phyloP scores from a whole-genome alignment of 1,140 invertebrate genomes.

The Drosophila nasuta region DNA sequence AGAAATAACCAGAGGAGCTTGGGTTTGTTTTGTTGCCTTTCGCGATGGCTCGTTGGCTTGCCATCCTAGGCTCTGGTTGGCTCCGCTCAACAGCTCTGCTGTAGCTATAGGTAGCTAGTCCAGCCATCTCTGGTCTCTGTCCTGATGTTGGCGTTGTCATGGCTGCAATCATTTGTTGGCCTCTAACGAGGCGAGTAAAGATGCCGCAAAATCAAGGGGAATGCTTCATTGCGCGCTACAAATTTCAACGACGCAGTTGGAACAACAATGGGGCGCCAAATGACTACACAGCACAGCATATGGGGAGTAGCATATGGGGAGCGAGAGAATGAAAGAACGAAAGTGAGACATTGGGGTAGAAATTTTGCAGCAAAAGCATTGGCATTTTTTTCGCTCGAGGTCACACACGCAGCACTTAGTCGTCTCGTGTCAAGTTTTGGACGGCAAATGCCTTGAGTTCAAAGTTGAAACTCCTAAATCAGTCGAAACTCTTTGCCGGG shows the following conservation, averaged over 20 bases:
- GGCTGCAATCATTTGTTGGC: constrained; percentile 76
- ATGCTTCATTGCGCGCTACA: constrained; percentile 83
- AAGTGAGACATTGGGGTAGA: neutral
- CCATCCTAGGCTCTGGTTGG: neutral
- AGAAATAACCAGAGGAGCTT: constrained; percentile 24
- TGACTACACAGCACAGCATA: constrained; percentile 10
- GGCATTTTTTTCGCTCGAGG: constrained; percentile 80
- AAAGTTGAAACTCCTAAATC: constrained; percentile 64
- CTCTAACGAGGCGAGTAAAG: constrained; percentile 83
- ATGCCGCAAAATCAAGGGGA: constrained; percentile 83
- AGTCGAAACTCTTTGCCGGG: constrained; percentile 41
- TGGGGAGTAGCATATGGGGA: constrained; percentile 1
- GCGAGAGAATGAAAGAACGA: constrained; percentile 2
- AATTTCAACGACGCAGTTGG: constrained; percentile 80
- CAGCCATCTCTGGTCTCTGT: constrained; percentile 10
- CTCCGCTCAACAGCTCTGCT: neutral
- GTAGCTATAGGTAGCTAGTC: neutral
- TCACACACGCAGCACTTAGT: constrained; percentile 56
- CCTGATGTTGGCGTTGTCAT: constrained; percentile 47
- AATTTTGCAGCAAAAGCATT: constrained; percentile 50
- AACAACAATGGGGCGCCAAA: constrained; percentile 73
- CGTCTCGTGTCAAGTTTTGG: neutral
- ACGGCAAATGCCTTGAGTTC: constrained; percentile 70
- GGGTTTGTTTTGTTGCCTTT: constrained; percentile 13
- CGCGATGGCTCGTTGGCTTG: constrained; percentile 18